Conservation (phyloP, 2,797 vertebrate genomes). For the Myotis myotis region DNA sequence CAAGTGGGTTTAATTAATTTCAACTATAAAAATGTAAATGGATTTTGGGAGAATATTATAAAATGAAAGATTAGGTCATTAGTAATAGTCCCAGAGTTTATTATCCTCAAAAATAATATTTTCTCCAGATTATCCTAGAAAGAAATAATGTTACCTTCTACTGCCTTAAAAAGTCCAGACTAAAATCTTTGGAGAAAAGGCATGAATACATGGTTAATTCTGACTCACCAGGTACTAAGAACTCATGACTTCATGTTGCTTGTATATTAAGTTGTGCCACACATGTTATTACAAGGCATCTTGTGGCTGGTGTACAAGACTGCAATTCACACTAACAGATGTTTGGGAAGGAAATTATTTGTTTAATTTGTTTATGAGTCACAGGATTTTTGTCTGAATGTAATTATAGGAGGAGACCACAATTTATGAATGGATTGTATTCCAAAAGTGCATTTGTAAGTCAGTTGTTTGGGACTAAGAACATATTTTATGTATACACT, state of each 20-base stretch:
- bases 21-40: constrained; percentile 55
- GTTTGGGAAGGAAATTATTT: constrained; percentile 80
- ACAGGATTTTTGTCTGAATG: constrained; percentile 78
- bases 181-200: neutral
- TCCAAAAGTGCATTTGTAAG: constrained; percentile 66
- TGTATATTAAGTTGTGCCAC: constrained; percentile 47
- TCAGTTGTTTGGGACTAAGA: constrained; percentile 65
- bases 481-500: constrained; percentile 63
- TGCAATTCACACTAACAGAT: constrained; percentile 79
- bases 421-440: constrained; percentile 74
- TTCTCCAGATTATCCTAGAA: constrained; percentile 11
- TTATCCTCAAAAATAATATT: constrained; percentile 54
- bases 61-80: constrained; percentile 50
- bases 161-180: neutral
- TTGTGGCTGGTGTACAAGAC: constrained; percentile 59
- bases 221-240: constrained; percentile 36
- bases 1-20: constrained; percentile 59
- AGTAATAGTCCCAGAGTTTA: constrained; percentile 12
- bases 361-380: constrained; percentile 83
- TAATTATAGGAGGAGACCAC: constrained; percentile 70
- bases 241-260: constrained; percentile 50
- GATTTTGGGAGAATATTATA: constrained; percentile 34
- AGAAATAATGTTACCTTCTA: constrained; percentile 27
- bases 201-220: constrained; percentile 36
- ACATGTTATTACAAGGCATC: constrained; percentile 55